Conservation (phyloP, 2,797 vertebrate species). For the Clarias fuscus region DNA sequence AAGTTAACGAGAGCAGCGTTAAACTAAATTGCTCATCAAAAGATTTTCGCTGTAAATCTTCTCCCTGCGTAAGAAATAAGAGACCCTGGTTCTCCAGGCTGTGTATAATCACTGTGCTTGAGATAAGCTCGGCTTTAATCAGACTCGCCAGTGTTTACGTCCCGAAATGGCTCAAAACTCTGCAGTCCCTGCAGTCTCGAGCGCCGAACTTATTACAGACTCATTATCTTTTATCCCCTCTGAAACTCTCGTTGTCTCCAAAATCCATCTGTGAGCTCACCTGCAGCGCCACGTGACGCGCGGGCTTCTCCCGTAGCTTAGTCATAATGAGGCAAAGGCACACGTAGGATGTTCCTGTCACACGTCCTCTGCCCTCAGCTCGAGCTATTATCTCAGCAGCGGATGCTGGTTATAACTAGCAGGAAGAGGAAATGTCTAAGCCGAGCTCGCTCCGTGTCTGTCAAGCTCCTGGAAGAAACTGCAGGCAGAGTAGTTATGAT, state of each 20-base stretch:
- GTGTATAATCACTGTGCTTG: not conserved
- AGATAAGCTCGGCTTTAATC: constrained; percentile 50
- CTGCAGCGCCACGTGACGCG: constrained; percentile 8
- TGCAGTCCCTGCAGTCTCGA: constrained; percentile 12
- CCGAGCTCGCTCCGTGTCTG: constrained; percentile 36
- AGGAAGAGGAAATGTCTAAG: constrained; percentile 35
- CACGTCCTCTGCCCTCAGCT: constrained; percentile 8
- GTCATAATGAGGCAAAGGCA: constrained; percentile 22
- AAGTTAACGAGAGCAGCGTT: constrained; percentile 58
- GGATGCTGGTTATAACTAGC: constrained; percentile 21
- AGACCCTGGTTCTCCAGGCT: constrained; percentile 15
- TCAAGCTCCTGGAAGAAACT: constrained; percentile 55
- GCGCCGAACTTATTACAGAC: constrained; percentile 45
- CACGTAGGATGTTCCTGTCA: not conserved
- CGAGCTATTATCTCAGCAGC: not conserved
- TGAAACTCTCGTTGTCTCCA: constrained; percentile 22
- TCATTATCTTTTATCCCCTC: constrained; percentile 35
- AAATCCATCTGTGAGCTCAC: constrained; percentile 43
- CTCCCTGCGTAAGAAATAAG: constrained; percentile 18
- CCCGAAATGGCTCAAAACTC: constrained; percentile 33
- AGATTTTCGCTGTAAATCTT: constrained; percentile 4
- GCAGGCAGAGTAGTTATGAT: constrained; percentile 56
- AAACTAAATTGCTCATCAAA: constrained; percentile 50
- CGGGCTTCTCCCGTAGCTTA: not conserved
- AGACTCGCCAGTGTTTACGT: constrained; percentile 50